Conservation (phyloP, 1,140 invertebrate species). For the Luehdorfia chinensis region DNA sequence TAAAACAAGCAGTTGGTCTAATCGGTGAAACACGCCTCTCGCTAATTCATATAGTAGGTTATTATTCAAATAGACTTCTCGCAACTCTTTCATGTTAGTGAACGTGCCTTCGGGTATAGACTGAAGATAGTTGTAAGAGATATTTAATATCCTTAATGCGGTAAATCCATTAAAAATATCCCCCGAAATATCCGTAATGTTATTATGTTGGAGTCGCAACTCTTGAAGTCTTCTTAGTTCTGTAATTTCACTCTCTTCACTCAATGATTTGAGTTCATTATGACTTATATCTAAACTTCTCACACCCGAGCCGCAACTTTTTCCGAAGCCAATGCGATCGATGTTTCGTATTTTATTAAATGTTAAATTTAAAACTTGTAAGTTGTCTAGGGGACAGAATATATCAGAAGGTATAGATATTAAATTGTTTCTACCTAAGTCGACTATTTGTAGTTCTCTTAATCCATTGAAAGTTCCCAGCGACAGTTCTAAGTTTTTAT, state of each 20-base stretch:
- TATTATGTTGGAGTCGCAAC: conserved; percentile 88
- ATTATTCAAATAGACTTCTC: conserved; percentile 89
- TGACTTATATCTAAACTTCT: conserved; percentile 86
- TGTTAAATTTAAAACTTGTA: conserved; percentile 90
- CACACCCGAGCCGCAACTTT: conserved; percentile 79
- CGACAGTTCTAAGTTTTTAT: conserved; percentile 83
- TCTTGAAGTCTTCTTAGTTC: conserved; percentile 85
- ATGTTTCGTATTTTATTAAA: conserved; percentile 85
- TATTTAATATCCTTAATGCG: conserved; percentile 87
- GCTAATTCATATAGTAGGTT: conserved; percentile 89
- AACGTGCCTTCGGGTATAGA: conserved; percentile 88
- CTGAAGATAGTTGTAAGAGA: conserved; percentile 89
- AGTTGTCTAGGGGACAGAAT: conserved; percentile 86
- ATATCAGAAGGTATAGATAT: conserved; percentile 83
- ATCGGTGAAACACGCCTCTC: conserved; percentile 87
- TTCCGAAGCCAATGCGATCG: conserved; percentile 84
- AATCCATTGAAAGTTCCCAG: conserved; percentile 83
- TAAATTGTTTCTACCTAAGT: conserved; percentile 89
- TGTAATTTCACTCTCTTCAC: conserved; percentile 84
- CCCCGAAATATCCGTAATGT: conserved; percentile 87
- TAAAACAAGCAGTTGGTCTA: conserved; percentile 90
- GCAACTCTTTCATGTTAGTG: conserved; percentile 84
- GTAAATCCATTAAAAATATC: conserved; percentile 87
- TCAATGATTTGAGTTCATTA: conserved; percentile 85
- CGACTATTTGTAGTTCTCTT: conserved; percentile 85